Evolutionary conservation across 1,140 invertebrate genomes (phyloP), one percentile per base, ranked within the genome.

Genomic region (Euschistus heros): DNA sequence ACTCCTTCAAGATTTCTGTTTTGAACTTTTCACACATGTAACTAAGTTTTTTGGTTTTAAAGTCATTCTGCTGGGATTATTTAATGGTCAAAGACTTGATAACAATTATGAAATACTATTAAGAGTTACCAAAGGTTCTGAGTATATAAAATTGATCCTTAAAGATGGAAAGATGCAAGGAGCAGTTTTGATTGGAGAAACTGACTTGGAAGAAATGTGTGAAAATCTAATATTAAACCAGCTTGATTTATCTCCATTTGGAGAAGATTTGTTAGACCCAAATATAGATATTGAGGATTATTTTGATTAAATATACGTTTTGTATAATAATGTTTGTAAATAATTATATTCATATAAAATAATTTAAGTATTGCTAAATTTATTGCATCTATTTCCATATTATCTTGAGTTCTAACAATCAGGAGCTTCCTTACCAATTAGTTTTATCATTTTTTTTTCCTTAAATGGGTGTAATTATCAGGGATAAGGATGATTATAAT

Each of bases 261-360:
- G 91, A 55, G 91, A 97, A 76, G 86, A 97, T 76, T 84, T 99
- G 67, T 80, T 99, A 5, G 88, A 98, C 80, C 94, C 94, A 20
- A 81, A 92, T 76, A 89, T 98, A 73, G 95, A 99, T 76, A 94
- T 99, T 73, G 95, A 98, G 76, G 97, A 99, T 81, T 99, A 96
- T 79, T 99, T 99, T 86, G 97, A 99, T 84, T 99, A 77, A 69
- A 52, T 44, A 54, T 54, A 37, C 33, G 13, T 37, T 37, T 37
- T 37, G 33, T 37, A 10, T 37, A n/a, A 37, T 37, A 37, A 37
- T 37, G 8, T 13, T 37, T 30, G 30, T n/a, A n/a, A n/a, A n/a
- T n/a, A n/a, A n/a, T n/a, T n/a, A n/a, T n/a, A n/a, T n/a, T n/a
- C n/a, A n/a, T n/a, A n/a, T n/a, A n/a, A n/a, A n/a, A n/a, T n/a